Evolutionary conservation across 1,140 invertebrate genomes (phyloP).

Genomic region (Fopius arisanus): DNA sequence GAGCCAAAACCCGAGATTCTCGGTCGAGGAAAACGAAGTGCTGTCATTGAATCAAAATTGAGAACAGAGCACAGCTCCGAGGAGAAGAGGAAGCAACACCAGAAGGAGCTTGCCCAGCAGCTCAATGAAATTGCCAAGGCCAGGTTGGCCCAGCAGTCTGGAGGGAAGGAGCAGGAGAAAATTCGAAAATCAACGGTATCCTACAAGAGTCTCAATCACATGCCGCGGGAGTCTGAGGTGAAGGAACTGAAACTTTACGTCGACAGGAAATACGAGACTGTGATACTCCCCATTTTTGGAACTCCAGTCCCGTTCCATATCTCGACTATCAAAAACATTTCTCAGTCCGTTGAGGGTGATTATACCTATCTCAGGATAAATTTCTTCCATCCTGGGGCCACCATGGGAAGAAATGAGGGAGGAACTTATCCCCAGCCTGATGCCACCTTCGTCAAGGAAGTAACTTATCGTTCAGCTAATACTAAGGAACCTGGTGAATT

Average conservation of each 20-base stretch:
- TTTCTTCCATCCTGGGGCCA: constrained; percentile 97
- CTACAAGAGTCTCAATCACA: constrained; percentile 90
- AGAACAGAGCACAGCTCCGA: constrained; percentile 95
- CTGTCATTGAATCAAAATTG: constrained; percentile 94
- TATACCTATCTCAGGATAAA: constrained; percentile 99
- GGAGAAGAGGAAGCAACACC: constrained; percentile 96
- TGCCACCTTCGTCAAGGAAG: constrained; percentile 97
- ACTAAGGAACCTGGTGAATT: constrained; percentile 97
- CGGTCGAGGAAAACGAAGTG: constrained; percentile 86
- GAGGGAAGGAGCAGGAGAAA: constrained; percentile 87
- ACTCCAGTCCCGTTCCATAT: constrained; percentile 98
- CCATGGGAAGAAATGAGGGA: constrained; percentile 91
- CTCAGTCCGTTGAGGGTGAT: constrained; percentile 97
- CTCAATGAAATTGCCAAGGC: constrained; percentile 94
- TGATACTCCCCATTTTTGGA: constrained; percentile 96
- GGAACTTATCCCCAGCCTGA: constrained; percentile 91
- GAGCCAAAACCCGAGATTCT: constrained; percentile 71
- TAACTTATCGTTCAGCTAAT: constrained; percentile 99
- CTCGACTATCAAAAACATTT: constrained; percentile 98
- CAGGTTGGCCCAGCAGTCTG: constrained; percentile 86
- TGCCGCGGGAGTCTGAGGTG: constrained; percentile 94
- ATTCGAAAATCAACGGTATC: constrained; percentile 94
- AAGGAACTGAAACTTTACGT: constrained; percentile 95
- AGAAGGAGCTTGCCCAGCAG: constrained; percentile 90
- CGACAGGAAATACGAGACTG: constrained; percentile 96